phyloP scores from a whole-genome alignment of 2,888 invertebrate species.

The Microctonus hyperodae region DNA sequence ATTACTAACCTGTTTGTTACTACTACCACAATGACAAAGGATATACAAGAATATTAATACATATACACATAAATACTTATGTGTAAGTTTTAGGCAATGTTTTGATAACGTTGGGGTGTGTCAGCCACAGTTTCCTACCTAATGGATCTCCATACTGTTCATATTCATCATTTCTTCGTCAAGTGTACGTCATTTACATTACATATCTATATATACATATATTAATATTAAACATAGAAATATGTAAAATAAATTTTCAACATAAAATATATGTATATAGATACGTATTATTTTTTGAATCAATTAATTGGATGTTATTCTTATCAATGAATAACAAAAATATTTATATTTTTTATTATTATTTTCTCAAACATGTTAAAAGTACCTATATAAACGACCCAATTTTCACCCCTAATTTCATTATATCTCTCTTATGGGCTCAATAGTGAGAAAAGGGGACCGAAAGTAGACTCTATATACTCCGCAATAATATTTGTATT shows the following conservation, averaged over 20 bases:
- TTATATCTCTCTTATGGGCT: background rate
- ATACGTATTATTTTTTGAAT: background rate
- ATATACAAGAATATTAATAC: constrained; percentile 9
- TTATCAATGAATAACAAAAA: background rate
- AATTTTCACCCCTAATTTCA: constrained; percentile 10
- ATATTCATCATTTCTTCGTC: constrained; percentile 43
- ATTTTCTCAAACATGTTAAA: background rate
- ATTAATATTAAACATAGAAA: too few species aligned
- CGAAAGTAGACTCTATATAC: background rate
- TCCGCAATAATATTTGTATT: constrained; percentile 51
- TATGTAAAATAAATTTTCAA: background rate
- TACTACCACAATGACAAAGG: background rate
- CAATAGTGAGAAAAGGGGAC: background rate
- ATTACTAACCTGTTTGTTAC: constrained; percentile 24
- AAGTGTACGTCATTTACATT: constrained; percentile 46
- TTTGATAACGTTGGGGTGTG: constrained; percentile 61
- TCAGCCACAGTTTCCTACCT: constrained; percentile 59
- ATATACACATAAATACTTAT: constrained; percentile 49
- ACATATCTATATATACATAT: constrained; percentile 20
- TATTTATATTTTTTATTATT: background rate
- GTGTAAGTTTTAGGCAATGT: constrained; percentile 61
- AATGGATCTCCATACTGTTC: constrained; percentile 57
- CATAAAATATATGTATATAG: background rate
- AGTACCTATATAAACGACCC: background rate
- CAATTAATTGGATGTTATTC: background rate